Evolutionary conservation across 2,113 vertebrate species (phyloP), one percentile per base, ranked within the genome.

Genomic region (Hemibates koningsi): DNA sequence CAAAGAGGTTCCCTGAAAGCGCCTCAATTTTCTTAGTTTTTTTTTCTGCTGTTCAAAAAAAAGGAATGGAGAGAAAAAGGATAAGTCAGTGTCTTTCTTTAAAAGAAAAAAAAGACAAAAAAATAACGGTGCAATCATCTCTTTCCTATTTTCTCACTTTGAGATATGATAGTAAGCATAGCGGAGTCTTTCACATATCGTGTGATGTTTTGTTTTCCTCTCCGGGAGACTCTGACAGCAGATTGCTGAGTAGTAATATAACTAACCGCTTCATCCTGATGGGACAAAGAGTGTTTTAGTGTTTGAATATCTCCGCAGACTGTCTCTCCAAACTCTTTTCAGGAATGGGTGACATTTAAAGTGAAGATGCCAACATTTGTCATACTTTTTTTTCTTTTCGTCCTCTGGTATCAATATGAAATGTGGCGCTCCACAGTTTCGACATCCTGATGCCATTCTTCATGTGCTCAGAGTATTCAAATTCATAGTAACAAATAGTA

Each of bases 1-100:
- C 90, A 92, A 95, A 95, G 89, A 95, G 94, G 94, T 93, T 91
- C 92, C 87, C 91, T 86, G 80, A 94, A 91, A 88, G 85, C 92
- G 63, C 91, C 94, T 94, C 92, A 81, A 34, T 89, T 87, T 91
- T 88, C 52, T 90, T 83, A 29, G 17, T 3, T 81, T 76, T 14
- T 73, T 86, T 53, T 50, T 59, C 52, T 85, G 34, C 85, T 12
- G 24, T 90, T 87, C 17, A 61, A 36, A 81, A 27, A 78, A 73
- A 79, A 54, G 85, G 50, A 84, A 93, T 59, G 41, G 91, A 83
- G 85, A 84, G 86, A 89, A 89, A 92, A 89, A 36, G 21, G 85
- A 82, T 24, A 83, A 82, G 87, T 89, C 83, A 50, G 90, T 83
- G 88, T 92, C 85, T 87, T 92, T 94, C 86, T 84, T 81, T 66